phyloP scores from a whole-genome alignment of 2,113 vertebrate genomes.

The Platichthys flesus region DNA sequence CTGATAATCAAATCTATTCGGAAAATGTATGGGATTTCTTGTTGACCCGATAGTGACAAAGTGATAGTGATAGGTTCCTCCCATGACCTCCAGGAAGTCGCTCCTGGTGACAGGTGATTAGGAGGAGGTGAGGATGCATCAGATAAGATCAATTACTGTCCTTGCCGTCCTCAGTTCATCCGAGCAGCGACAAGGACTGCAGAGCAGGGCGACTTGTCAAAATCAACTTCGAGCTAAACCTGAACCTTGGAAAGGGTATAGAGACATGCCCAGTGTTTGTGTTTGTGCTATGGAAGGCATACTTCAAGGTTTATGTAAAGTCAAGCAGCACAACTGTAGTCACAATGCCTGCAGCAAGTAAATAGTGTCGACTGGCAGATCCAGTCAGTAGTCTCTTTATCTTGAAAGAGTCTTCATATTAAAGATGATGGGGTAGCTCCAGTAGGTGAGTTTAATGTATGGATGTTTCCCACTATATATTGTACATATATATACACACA shows the following conservation, averaged over 20 bases:
- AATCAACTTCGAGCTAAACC: not conserved
- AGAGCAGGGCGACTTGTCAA: not conserved
- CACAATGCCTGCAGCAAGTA: conserved; percentile 1
- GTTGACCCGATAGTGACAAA: too few species aligned
- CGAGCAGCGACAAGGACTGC: not conserved
- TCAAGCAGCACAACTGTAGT: not conserved
- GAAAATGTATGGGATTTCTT: too few species aligned
- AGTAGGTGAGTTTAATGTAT: not conserved
- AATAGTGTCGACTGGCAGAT: conserved; percentile 21
- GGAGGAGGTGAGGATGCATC: too few species aligned
- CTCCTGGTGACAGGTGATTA: too few species aligned
- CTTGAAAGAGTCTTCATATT: not conserved
- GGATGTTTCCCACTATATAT: too few species aligned
- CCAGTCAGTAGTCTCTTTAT: conserved; percentile 11
- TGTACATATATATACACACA: too few species aligned
- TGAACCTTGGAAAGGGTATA: not conserved
- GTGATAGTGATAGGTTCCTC: too few species aligned
- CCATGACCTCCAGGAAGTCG: too few species aligned
- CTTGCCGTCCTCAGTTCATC: not conserved
- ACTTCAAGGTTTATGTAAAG: conserved; percentile 3
- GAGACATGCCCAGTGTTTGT: not conserved
- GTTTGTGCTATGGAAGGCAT: not conserved
- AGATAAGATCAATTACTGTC: not conserved
- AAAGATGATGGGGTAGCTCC: not conserved
- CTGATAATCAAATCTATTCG: too few species aligned